phyloP scores from a whole-genome alignment of 2,113 vertebrate genomes.

The Catharus bicknelli region DNA sequence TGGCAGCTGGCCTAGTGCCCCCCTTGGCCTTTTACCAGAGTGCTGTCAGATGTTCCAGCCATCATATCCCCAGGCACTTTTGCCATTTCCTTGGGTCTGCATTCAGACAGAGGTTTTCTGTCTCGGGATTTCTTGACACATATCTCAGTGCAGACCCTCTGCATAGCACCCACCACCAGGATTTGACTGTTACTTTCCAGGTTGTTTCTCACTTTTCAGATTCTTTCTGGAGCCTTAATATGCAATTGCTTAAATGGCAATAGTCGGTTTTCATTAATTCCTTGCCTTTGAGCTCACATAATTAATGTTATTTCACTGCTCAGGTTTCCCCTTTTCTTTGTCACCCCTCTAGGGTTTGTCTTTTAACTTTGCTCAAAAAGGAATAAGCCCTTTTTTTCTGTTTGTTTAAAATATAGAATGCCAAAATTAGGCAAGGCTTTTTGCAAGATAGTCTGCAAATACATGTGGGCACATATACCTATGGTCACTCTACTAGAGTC shows the following conservation, averaged over 20 bases:
- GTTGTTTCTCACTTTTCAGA: not conserved
- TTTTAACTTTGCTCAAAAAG: not conserved
- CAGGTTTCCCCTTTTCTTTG: not conserved
- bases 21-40: slow-evolving; percentile 15
- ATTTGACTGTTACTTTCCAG: not conserved
- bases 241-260: not conserved
- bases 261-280: not conserved
- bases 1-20: slow-evolving; percentile 18
- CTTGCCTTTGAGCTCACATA: not conserved
- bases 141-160: not conserved
- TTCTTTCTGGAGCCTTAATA: not conserved
- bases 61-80: not conserved
- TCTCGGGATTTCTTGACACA: not conserved
- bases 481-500: not conserved
- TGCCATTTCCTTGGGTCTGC: not conserved
- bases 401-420: not conserved
- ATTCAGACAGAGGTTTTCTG: not conserved
- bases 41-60: slow-evolving; percentile 22
- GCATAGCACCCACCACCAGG: not conserved
- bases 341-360: not conserved
- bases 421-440: not conserved
- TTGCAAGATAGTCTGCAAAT: not conserved
- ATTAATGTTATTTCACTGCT: not conserved
- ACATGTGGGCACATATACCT: not conserved
- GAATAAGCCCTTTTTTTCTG: not conserved